Evolutionary conservation across 1,140 invertebrate species (phyloP).

Genomic region (Microplitis mediator): DNA sequence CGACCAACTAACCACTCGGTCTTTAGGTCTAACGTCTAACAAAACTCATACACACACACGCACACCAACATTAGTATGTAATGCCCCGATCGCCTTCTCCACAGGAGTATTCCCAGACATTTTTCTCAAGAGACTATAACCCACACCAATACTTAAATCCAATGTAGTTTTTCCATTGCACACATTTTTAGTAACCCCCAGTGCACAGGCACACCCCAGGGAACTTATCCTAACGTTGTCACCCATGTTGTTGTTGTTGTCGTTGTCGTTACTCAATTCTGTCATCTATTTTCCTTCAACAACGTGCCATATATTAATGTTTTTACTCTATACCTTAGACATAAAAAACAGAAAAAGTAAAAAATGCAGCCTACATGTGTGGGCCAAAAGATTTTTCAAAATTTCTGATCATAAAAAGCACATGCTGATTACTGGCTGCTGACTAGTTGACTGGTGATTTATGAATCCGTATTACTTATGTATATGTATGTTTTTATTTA

Average conservation of each 20-base stretch:
- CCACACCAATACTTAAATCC: too few relatives aligned
- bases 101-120: not conserved
- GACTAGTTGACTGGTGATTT: not conserved
- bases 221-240: constrained; percentile 17
- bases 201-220: not conserved
- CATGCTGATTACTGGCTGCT: not conserved
- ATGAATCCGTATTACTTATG: constrained; percentile 26
- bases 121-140: constrained; percentile 22
- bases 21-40: constrained; percentile 3
- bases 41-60: too few relatives aligned
- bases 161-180: not conserved
- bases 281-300: too few relatives aligned
- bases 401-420: too few relatives aligned
- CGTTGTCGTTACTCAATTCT: not conserved
- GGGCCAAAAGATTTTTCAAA: too few relatives aligned
- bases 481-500: constrained; percentile 4
- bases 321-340: too few relatives aligned
- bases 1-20: constrained; percentile 17
- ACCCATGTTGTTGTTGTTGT: constrained; percentile 23
- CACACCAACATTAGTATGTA: too few relatives aligned
- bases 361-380: too few relatives aligned
- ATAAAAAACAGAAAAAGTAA: too few relatives aligned
- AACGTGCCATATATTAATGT: too few relatives aligned
- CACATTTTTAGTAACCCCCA: not conserved
- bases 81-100: not conserved